Conservation (phyloP, 2,888 invertebrate genomes). For the Neria commutata region DNA sequence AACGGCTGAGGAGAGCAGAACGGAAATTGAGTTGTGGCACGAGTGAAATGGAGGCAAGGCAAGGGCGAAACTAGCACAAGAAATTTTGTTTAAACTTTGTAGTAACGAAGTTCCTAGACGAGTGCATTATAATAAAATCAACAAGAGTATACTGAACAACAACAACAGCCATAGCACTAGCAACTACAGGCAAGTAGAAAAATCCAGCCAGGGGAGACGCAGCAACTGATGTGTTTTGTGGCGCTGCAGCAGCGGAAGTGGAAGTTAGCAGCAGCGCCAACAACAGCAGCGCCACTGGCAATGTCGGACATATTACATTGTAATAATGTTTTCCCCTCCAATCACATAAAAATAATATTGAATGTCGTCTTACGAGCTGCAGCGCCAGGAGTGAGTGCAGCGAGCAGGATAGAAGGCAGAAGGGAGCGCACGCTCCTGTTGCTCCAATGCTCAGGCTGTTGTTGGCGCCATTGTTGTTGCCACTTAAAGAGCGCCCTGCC, state of each 20-base stretch:
- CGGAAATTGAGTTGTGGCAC: no score
- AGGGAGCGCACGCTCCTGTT: background rate
- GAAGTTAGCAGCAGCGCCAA: background rate
- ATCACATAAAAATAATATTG: conserved; percentile 1
- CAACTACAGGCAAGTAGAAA: background rate
- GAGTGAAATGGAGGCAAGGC: no score
- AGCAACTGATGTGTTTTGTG: background rate
- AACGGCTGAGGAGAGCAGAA: no score
- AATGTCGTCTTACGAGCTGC: no score
- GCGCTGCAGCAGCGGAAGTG: background rate
- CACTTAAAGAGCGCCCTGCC: no score
- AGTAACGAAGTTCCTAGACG: background rate
- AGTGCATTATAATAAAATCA: background rate
- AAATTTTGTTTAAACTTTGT: background rate
- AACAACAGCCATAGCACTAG: background rate
- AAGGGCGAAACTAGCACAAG: no score
- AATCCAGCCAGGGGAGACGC: no score
- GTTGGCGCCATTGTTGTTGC: no score
- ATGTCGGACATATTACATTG: conserved; percentile 2
- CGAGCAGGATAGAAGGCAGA: background rate
- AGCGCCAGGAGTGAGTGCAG: no score
- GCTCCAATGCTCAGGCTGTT: background rate
- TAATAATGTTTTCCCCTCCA: background rate
- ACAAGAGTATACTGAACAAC: no score
- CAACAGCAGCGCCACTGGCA: conserved; percentile 1